These are phyloP conservation scores for Busseola fusca DNA, from an alignment of 2,888 invertebrate genomes.

Conservation along the genomic window DNA sequence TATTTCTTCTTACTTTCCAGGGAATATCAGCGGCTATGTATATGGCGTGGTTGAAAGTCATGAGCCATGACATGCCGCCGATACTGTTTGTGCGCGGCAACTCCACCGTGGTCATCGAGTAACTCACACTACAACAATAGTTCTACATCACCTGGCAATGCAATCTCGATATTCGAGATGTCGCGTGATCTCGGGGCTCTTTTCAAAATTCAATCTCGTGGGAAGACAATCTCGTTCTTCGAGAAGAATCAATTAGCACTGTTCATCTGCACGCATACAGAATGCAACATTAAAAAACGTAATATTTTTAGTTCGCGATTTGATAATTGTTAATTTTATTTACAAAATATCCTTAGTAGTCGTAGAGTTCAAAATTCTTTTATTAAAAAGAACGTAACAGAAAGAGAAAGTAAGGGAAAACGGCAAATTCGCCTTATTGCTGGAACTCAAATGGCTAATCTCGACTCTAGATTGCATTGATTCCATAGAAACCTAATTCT, in stretches of 20 bases:
- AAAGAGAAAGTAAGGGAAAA: no score
- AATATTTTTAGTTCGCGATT: no score
- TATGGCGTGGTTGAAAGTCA: constrained; percentile 97
- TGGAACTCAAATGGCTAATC: neutral
- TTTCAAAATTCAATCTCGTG: neutral
- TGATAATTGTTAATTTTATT: neutral
- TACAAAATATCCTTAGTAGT: neutral
- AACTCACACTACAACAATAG: neutral
- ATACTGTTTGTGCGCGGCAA: constrained; percentile 95
- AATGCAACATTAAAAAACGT: neutral
- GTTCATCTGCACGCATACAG: neutral
- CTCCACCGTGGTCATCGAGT: constrained; percentile 92
- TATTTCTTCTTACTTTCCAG: constrained; percentile 10
- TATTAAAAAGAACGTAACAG: neutral
- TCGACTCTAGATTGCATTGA: neutral
- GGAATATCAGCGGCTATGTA: constrained; percentile 96
- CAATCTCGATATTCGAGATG: neutral
- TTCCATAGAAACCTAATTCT: neutral
- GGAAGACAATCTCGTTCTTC: neutral
- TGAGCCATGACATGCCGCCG: constrained; percentile 96
- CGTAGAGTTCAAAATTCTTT: neutral
- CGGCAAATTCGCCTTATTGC: neutral
- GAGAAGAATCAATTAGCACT: no score
- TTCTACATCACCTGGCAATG: neutral
- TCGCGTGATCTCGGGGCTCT: neutral